A percentile compares a stretch with the other conserved stretches of the same genome.
These are phyloP conservation scores for Xestia xanthographa DNA, from an alignment of 2,888 invertebrate genomes.

Conservation along the genomic window DNA sequence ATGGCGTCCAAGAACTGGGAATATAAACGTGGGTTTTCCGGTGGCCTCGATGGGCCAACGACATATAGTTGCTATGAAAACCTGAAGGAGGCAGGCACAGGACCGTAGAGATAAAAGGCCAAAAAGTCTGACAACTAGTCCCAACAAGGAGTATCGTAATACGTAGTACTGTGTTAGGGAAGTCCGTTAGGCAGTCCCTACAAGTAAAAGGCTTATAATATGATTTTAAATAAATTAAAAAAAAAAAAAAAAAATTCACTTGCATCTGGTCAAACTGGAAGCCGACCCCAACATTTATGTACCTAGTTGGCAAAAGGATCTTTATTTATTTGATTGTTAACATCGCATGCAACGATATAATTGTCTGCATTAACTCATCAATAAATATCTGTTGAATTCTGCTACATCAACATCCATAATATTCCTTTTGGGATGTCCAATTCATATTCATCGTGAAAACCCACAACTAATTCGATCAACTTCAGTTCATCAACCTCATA, in stretches of 20 bases:
- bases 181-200: neutral
- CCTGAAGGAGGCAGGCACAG: too few species aligned
- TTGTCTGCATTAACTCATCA: neutral
- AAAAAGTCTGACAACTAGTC: neutral
- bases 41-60: too few species aligned
- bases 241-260: too few species aligned
- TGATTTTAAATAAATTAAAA: too few species aligned
- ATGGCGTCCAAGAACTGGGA: too few species aligned
- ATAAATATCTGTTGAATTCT: neutral
- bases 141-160: neutral
- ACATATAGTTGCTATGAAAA: too few species aligned
- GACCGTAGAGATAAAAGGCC: neutral
- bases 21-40: too few species aligned
- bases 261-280: neutral
- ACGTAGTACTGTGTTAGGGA: neutral
- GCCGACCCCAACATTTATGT: neutral
- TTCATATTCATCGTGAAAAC: constrained; percentile 13
- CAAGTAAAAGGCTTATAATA: neutral
- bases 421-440: neutral
- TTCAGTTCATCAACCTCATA: constrained; percentile 28
- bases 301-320: neutral
- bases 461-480: constrained; percentile 24
- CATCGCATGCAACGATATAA: too few species aligned
- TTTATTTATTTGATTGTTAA: neutral
- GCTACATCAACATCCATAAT: neutral